Evolutionary conservation across 2,888 invertebrate species (phyloP).

Genomic region (Thyatira batis): DNA sequence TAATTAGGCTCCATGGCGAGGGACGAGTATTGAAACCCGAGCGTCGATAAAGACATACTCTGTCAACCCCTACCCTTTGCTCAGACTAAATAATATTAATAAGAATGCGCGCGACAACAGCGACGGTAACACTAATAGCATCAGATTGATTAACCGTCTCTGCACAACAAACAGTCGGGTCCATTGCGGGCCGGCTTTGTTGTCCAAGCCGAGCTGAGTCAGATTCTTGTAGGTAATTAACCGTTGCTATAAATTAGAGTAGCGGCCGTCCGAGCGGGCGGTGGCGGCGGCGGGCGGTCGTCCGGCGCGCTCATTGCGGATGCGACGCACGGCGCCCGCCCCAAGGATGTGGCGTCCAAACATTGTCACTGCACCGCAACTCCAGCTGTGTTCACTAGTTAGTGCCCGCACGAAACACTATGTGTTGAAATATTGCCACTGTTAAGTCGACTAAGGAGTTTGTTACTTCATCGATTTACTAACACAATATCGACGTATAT

Average conservation of each 20-base stretch:
- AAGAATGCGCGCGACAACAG: not conserved
- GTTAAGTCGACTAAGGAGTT: slow-evolving; percentile 37
- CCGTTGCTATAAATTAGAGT: slow-evolving; percentile 72
- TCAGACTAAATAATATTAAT: not conserved
- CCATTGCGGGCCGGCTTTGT: slow-evolving; percentile 40
- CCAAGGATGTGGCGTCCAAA: slow-evolving; percentile 66
- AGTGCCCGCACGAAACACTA: slow-evolving; percentile 60
- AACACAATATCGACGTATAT: slow-evolving; percentile 11
- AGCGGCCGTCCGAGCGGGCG: slow-evolving; percentile 21
- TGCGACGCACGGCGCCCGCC: slow-evolving; percentile 53
- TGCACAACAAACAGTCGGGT: slow-evolving; percentile 37
- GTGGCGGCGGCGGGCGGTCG: slow-evolving; percentile 27
- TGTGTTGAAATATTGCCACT: slow-evolving; percentile 61
- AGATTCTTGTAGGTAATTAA: slow-evolving; percentile 75
- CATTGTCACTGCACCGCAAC: slow-evolving; percentile 71
- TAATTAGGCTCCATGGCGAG: slow-evolving; percentile 51
- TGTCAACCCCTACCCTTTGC: not conserved
- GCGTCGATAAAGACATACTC: not conserved
- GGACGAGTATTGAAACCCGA: slow-evolving; percentile 35
- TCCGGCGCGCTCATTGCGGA: slow-evolving; percentile 57
- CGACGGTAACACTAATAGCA: slow-evolving; percentile 20
- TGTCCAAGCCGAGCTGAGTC: slow-evolving; percentile 48
- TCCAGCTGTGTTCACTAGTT: slow-evolving; percentile 73
- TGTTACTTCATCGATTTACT: slow-evolving; percentile 37
- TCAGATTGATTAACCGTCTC: slow-evolving; percentile 38